Evolutionary conservation across 2,113 vertebrate species (phyloP), one percentile per base, ranked within the genome.

Genomic region (Indicator indicator): DNA sequence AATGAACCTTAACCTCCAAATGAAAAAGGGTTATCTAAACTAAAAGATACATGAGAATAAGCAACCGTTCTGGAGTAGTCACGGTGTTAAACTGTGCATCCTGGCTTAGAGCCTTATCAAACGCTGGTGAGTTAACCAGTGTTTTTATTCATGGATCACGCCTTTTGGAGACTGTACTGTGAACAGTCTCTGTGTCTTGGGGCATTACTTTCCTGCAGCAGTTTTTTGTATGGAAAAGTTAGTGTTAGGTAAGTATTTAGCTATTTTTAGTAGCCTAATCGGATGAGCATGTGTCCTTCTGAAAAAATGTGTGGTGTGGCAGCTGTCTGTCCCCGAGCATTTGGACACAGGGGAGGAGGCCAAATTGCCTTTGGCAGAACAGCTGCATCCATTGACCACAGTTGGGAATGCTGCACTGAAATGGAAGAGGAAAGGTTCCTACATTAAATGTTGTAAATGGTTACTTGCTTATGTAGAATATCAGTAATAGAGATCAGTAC

Each of bases 241-340:
- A 81, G 73, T 32, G 46, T 90, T 78, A 63, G 65, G 73, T 85
- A 88, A 94, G 86, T 69, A 28, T 71, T 48, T 26, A 26, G 91
- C 0, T 97, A 96, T 97, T 96, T 97, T 97, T 97, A 96, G 96
- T 75, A 88, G 83, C 59, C 80, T 96, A 90, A 97, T 92, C 33
- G 52, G 95, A 90, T 90, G 86, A 92, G 86, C 93, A 83, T 44
- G 2, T 88, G 85, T 91, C n/a, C 71, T 80, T 74, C 40, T 33
- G 65, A 78, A 56, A 36, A 42, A 63, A 50, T 20, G 78, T 55
- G 69, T 71, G 63, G 89, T 59, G 83, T 69, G 46, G 94, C 83
- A 91, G 94, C 88, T 93, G 88, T 24, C 40, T 75, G 46, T 13
- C 75, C 36, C 63, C 5, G 59, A 70, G 54, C 54, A 1, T 64